Conservation (phyloP, 2,797 vertebrate genomes). For the Gadopsis marmoratus region DNA sequence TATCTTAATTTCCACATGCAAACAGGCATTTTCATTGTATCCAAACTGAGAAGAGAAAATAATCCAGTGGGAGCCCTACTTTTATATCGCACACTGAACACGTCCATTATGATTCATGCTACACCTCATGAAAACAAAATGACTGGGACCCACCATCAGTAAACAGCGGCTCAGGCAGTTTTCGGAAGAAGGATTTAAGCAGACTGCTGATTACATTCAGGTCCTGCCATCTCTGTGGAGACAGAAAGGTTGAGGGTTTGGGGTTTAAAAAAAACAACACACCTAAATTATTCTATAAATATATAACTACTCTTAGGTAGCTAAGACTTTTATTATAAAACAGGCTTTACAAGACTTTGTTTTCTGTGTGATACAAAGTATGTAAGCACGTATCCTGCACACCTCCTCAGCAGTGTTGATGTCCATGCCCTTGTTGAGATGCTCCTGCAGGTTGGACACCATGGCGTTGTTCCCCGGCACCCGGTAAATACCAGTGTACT, state of each 20-base stretch:
- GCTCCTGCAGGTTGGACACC: slow-evolving; percentile 95
- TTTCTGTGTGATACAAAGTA: not conserved
- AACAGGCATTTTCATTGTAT: not conserved
- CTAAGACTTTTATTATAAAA: not conserved
- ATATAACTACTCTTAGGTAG: not conserved
- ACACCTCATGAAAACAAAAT: not conserved
- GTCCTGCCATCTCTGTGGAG: slow-evolving; percentile 93
- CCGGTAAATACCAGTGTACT: slow-evolving; percentile 96
- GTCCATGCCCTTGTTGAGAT: slow-evolving; percentile 95
- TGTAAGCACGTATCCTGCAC: not conserved
- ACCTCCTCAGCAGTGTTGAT: slow-evolving; percentile 96
- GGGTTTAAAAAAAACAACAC: not conserved
- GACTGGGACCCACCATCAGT: slow-evolving; percentile 89
- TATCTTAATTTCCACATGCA: not conserved
- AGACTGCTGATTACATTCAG: slow-evolving; percentile 97
- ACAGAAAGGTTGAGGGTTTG: slow-evolving; percentile 2
- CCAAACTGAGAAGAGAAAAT: not conserved
- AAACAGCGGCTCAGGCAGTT: slow-evolving; percentile 95
- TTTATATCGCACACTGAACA: not conserved
- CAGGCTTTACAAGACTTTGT: not conserved
- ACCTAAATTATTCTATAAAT: not conserved
- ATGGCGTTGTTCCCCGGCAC: slow-evolving; percentile 97
- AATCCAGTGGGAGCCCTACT: not conserved
- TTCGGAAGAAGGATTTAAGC: slow-evolving; percentile 96
- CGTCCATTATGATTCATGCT: not conserved